Evolutionary conservation across 2,113 vertebrate species (phyloP), one percentile per base, ranked within the genome.

Genomic region (Naja naja): DNA sequence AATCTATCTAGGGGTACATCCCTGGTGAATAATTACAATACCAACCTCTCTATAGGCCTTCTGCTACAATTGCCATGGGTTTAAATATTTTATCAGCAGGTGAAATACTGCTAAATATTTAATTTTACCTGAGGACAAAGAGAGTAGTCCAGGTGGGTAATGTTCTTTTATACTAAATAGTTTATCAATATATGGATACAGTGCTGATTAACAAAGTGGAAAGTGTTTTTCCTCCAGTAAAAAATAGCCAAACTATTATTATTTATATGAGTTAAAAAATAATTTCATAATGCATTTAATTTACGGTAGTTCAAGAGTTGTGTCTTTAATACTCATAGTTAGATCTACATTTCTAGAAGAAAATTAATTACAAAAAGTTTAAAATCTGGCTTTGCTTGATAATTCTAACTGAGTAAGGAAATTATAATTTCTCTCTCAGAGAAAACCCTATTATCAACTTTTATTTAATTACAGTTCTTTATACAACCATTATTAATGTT

Each of bases 21-120:
- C 25, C 45, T 60, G 58, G 2, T 90, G 43, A 64, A 64, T 45
- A 81, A 64, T 60, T 9, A n/a, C 11, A 58, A 25, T 43, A 39
- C 88, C 34, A 23, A 20, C 54, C 43, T 89, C 22, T 25, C 43
- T 90, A 64, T 27, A 60, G 43, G 23, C 56, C 10, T 64, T 27
- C 14, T 47, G 10, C 74, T 52, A 90, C 56, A 69, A 60, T 89
- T 89, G 25, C 39, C 89, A 89, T 12, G 25, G 10, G 16, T 43
- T 64, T 90, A 90, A 89, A 89, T 60, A 64, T 89, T 60, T 89
- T 16, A 90, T 64, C 89, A 90, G 58, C 89, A 90, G 43, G 89
- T 90, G 27, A 90, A 64, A 64, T 43, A 58, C 39, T 58, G 55
- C 12, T 89, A 55, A 89, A 45, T 89, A 89, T 89, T 89, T 89